These are phyloP conservation scores for Mamestra brassicae DNA, from an alignment of 2,888 invertebrate genomes.

Conservation along the genomic window DNA sequence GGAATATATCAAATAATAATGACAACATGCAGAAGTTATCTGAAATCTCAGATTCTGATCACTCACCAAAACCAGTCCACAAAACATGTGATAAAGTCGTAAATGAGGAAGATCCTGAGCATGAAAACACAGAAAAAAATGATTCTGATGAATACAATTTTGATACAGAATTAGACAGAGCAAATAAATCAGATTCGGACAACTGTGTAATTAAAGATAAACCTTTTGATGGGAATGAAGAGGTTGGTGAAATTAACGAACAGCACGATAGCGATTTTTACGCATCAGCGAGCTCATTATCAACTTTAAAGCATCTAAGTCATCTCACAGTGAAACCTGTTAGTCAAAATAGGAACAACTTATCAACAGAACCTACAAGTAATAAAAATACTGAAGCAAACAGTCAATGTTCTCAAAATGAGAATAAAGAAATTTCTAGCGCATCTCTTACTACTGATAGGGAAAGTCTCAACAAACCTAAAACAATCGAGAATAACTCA, in stretches of 20 bases:
- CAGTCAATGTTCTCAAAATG: constrained; percentile 7
- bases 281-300: constrained; percentile 65
- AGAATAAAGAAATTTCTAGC: constrained; percentile 21
- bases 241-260: constrained; percentile 24
- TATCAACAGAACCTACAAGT: constrained; percentile 23
- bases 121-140: constrained; percentile 19
- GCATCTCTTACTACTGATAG: constrained; percentile 24
- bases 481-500: constrained; percentile 54
- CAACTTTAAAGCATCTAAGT: constrained; percentile 79
- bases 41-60: constrained; percentile 2
- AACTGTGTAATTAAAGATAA: constrained; percentile 22
- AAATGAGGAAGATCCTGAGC: background rate
- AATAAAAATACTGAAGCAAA: constrained; percentile 27
- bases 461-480: constrained; percentile 19
- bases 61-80: constrained; percentile 16
- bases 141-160: constrained; percentile 29
- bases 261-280: constrained; percentile 8
- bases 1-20: constrained; percentile 8
- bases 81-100: constrained; percentile 7
- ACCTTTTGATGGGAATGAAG: constrained; percentile 12
- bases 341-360: constrained; percentile 61
- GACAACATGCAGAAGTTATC: constrained; percentile 6
- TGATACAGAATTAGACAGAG: constrained; percentile 37
- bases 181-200: constrained; percentile 17
- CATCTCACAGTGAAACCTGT: constrained; percentile 80